These are phyloP conservation scores for Griposia aprilina DNA, from an alignment of 2,888 invertebrate species.

Conservation along the genomic window DNA sequence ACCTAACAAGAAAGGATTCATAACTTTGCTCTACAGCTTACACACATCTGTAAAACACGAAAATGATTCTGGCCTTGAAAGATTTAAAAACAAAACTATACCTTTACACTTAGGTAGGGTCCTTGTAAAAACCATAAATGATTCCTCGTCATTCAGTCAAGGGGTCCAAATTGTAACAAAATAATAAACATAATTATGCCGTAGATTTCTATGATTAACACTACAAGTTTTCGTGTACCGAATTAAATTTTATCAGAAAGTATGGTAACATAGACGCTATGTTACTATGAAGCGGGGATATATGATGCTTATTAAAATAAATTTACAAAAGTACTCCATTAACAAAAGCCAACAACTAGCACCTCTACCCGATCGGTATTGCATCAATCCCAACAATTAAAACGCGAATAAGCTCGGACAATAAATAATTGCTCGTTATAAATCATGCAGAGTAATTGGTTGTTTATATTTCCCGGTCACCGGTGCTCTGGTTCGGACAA, in stretches of 20 bases:
- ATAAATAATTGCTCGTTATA: conserved; percentile 71
- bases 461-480: conserved; percentile 67
- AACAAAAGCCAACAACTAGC: conserved; percentile 13
- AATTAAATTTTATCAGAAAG: too few relatives aligned
- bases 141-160: background rate
- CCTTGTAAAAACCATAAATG: background rate
- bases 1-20: background rate
- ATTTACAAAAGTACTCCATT: background rate
- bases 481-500: conserved; percentile 64
- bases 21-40: background rate
- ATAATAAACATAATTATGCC: background rate
- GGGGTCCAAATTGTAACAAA: background rate
- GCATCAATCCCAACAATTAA: conserved; percentile 71
- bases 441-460: conserved; percentile 69
- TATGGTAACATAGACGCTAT: background rate
- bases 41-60: background rate
- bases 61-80: background rate
- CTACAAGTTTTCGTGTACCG: background rate
- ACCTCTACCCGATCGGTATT: conserved; percentile 54
- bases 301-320: background rate
- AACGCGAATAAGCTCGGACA: conserved; percentile 72
- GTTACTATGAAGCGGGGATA: background rate
- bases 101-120: background rate
- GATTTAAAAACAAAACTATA: background rate
- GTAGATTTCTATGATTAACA: background rate